Evolutionary conservation across 2,113 vertebrate genomes (phyloP).

Genomic region (Hypomesus transpacificus): DNA sequence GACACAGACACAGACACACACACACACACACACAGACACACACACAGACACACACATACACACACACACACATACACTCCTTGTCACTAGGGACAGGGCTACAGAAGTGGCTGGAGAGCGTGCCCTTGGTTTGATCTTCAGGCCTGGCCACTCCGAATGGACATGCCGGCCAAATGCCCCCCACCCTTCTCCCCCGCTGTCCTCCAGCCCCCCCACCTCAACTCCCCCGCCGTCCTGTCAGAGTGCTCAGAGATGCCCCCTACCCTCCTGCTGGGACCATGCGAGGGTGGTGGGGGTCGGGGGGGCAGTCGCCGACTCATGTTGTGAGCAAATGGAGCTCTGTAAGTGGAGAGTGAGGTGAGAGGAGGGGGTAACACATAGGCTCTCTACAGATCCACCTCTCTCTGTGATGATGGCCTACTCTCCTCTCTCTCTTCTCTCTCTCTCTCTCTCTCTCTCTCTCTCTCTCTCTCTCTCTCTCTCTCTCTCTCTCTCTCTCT

Average conservation of each 20-base stretch:
- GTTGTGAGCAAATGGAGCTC: constrained; percentile 44
- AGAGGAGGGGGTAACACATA: neutral
- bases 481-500: neutral
- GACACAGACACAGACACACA: neutral
- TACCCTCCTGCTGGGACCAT: constrained; percentile 44
- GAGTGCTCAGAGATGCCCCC: constrained; percentile 44
- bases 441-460: constrained; percentile 4
- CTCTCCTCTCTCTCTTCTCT: neutral
- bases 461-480: neutral
- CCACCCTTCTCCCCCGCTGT: constrained; percentile 12
- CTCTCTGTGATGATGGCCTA: neutral
- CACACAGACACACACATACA: neutral
- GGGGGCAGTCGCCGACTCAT: neutral
- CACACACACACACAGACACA: constrained; percentile 29
- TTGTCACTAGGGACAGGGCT: constrained; percentile 34
- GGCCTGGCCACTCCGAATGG: constrained; percentile 54
- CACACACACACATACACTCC: constrained; percentile 22
- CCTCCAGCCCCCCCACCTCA: constrained; percentile 24
- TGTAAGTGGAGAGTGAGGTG: constrained; percentile 23
- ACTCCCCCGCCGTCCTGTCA: constrained; percentile 58
- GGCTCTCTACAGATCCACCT: constrained; percentile 12
- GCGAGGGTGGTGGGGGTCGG: constrained; percentile 35
- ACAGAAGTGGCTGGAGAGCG: constrained; percentile 32
- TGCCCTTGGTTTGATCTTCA: constrained; percentile 71
- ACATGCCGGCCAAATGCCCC: constrained; percentile 25